A percentile compares a stretch with the other conserved stretches of the same genome.
These are phyloP conservation scores for Hypomesus transpacificus DNA, from an alignment of 2,113 vertebrate genomes.

Conservation along the genomic window DNA sequence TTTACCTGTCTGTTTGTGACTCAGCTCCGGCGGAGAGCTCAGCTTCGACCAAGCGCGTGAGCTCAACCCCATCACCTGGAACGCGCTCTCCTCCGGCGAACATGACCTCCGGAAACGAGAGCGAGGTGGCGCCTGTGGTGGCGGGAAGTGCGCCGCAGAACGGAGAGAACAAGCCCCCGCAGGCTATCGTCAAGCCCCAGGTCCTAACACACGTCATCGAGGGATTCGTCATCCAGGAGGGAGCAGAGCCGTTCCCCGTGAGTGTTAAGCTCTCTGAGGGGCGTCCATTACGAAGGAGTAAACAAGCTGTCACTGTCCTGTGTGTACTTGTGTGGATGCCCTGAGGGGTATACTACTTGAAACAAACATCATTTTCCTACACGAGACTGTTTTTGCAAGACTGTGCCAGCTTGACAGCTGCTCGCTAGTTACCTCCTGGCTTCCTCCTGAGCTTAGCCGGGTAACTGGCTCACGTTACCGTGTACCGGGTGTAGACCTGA, in stretches of 20 bases:
- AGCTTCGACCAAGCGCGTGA: slow-evolving; percentile 73
- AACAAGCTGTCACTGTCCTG: slow-evolving; percentile 31
- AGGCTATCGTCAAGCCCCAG: slow-evolving; percentile 96
- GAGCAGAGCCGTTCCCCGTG: slow-evolving; percentile 94
- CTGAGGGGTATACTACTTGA: too few relatives aligned
- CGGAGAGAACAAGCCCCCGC: slow-evolving; percentile 92
- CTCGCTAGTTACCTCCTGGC: too few relatives aligned
- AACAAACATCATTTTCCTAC: too few relatives aligned
- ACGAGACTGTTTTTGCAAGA: too few relatives aligned
- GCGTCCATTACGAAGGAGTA: slow-evolving; percentile 16
- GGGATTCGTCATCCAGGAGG: slow-evolving; percentile 98
- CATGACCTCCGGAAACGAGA: slow-evolving; percentile 91
- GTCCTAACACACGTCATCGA: slow-evolving; percentile 98
- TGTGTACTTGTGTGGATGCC: not conserved
- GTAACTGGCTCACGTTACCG: too few relatives aligned
- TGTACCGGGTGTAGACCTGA: too few relatives aligned
- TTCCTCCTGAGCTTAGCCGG: too few relatives aligned
- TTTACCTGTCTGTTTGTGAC: not conserved
- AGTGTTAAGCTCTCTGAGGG: slow-evolving; percentile 48
- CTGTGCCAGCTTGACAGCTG: too few relatives aligned
- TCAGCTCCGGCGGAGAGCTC: slow-evolving; percentile 48
- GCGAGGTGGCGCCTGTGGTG: slow-evolving; percentile 77
- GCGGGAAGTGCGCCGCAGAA: slow-evolving; percentile 82
- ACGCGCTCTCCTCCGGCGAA: slow-evolving; percentile 65
- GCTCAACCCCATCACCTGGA: slow-evolving; percentile 59